Conservation (phyloP, 2,113 vertebrate species). For the Empidonax traillii region DNA sequence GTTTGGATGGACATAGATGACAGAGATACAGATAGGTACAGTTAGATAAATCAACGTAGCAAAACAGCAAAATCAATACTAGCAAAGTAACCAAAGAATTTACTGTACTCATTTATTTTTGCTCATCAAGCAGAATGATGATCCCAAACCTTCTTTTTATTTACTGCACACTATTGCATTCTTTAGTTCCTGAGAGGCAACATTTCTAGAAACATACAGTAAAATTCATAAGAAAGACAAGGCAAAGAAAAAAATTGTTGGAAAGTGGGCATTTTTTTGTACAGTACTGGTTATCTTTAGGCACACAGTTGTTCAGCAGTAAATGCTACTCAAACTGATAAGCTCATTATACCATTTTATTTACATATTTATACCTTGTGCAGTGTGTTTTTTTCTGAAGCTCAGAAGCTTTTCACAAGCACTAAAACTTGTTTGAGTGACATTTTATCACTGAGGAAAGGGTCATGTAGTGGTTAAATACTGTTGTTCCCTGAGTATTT, state of each 20-base stretch:
- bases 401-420: not conserved
- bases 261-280: not conserved
- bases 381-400: not conserved
- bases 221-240: not conserved
- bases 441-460: not conserved
- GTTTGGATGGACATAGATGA: not conserved
- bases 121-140: not conserved
- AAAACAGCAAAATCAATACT: not conserved
- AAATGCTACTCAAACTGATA: not conserved
- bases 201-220: not conserved
- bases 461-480: not conserved
- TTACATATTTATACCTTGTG: not conserved
- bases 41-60: not conserved
- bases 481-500: not conserved
- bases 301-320: not conserved
- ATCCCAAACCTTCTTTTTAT: not conserved
- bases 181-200: not conserved
- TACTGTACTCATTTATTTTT: not conserved
- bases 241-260: not conserved
- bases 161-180: not conserved
- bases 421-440: not conserved
- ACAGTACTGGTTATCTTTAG: not conserved
- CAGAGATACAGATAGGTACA: not conserved
- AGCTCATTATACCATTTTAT: not conserved
- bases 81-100: not conserved